Conservation (phyloP, 2,113 vertebrate genomes). For the Telmatochromis sp. region DNA sequence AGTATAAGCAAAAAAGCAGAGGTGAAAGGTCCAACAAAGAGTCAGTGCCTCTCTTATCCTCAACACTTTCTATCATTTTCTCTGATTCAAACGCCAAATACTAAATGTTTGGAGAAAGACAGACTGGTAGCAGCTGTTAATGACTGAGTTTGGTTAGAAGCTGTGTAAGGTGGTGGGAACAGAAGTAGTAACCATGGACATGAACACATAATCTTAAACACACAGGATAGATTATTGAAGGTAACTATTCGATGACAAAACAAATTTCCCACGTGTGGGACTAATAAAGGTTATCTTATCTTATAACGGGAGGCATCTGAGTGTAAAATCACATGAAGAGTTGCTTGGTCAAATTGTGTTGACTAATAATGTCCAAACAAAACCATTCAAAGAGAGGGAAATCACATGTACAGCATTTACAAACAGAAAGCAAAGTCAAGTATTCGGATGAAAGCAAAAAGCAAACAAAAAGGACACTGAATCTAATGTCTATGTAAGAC, state of each 20-base stretch:
- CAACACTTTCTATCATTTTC: not conserved
- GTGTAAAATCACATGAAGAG: not conserved
- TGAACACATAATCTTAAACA: not conserved
- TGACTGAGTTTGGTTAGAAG: not conserved
- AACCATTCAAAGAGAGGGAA: not conserved
- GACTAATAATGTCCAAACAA: not conserved
- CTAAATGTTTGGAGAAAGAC: not conserved
- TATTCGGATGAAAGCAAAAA: not conserved
- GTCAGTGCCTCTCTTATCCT: not conserved
- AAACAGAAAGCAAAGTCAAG: not conserved
- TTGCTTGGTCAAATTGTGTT: not conserved
- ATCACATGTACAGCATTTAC: not conserved
- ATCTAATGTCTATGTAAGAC: not conserved
- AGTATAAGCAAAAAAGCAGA: conserved; percentile 32
- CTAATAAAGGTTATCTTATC: not conserved
- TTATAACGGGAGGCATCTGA: not conserved
- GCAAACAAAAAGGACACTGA: not conserved
- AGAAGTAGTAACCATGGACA: not conserved
- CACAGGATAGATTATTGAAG: not conserved
- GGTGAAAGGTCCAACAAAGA: not conserved
- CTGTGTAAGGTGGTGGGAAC: not conserved
- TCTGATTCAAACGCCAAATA: not conserved
- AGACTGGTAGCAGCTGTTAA: not conserved
- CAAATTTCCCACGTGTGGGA: not conserved
- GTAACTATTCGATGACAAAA: not conserved